These are phyloP conservation scores for Aphyosemion australe DNA, from an alignment of 2,113 vertebrate species.

Conservation along the genomic window DNA sequence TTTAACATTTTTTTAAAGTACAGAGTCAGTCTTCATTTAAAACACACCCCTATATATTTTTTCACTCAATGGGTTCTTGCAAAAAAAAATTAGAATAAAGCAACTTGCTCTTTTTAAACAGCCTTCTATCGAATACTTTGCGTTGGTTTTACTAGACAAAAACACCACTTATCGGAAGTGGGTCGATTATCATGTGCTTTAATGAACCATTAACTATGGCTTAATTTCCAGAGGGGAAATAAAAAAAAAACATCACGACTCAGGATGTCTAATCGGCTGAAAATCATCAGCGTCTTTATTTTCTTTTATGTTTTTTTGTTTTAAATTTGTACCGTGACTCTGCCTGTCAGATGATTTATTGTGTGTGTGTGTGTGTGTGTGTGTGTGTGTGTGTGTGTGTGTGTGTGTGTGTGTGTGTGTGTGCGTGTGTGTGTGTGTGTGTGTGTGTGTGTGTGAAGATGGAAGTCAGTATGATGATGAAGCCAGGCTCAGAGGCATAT, in stretches of 20 bases:
- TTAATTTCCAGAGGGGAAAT: conserved; percentile 53
- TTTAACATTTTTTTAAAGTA: conserved; percentile 30
- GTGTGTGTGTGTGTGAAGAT: conserved; percentile 68
- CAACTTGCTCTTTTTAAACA: conserved; percentile 36
- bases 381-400: conserved; percentile 44
- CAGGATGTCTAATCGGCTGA: neutral
- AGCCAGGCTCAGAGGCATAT: conserved; percentile 75
- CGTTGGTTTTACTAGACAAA: conserved; percentile 5
- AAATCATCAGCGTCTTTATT: neutral
- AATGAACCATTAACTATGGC: conserved; percentile 64
- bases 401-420: conserved; percentile 62
- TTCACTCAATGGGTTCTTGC: conserved; percentile 13
- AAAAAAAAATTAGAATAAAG: conserved; percentile 31
- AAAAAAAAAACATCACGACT: conserved; percentile 2
- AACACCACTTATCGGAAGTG: conserved; percentile 58
- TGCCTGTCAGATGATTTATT: conserved; percentile 62
- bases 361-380: conserved; percentile 36
- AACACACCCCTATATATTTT: neutral
- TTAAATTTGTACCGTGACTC: conserved; percentile 26
- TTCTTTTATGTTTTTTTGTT: conserved; percentile 9
- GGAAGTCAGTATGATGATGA: conserved; percentile 68
- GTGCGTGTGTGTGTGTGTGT: conserved; percentile 62
- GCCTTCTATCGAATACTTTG: neutral
- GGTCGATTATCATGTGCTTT: conserved; percentile 54
- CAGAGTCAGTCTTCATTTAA: neutral